Base-by-base conservation (phyloP, 2,888 invertebrate genomes). In the Keiferia lycopersicella region DNA sequence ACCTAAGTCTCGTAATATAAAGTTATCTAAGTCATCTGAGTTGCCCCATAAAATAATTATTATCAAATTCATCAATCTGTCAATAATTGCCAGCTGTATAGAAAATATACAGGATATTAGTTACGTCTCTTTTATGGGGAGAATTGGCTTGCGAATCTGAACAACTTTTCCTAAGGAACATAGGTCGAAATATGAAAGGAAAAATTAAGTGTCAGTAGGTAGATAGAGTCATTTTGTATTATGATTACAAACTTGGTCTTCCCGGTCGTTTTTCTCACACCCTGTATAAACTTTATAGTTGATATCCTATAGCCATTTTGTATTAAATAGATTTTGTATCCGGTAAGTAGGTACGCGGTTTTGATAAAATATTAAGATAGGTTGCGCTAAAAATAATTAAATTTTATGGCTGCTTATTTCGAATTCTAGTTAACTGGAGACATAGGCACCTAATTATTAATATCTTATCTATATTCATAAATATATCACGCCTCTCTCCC, bases 31-130 rank as follows among this genome's bases (percentile, higher is more conserved):
- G 56, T 56, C 34, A 58, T 58, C 38, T 58, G 12, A 39, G 39
- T 58, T 6, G 18, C 10, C 18, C 58, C 20, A 58, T 58, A 39
- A 58, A 58, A 58, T 58, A 38, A 58, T 58, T 58, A 58, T 38
- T 58, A 58, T 58, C 58, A 18, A 58, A 10, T 39, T 58, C 58
- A 58, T 58, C 39, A 58, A 58, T 58, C 58, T 39, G 20, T n/a
- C 45, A 39, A 12, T 58, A 58, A 58, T 58, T 39, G 20, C 58
- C 38, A 20, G 20, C 39, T 39, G 58, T 18, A 38, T 39, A 20
- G 38, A 39, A 58, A 58, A 45, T 45, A 11, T 45, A 45, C 11
- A 45, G 41, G 14, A 14, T 39, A 10, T 8, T 12, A 39, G 12
- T 6, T 26, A 6, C 26, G 26, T 26, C 2, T 26, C 26, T 26